Base-by-base conservation (phyloP, 2,113 vertebrate species). In the Arenaria interpres region DNA sequence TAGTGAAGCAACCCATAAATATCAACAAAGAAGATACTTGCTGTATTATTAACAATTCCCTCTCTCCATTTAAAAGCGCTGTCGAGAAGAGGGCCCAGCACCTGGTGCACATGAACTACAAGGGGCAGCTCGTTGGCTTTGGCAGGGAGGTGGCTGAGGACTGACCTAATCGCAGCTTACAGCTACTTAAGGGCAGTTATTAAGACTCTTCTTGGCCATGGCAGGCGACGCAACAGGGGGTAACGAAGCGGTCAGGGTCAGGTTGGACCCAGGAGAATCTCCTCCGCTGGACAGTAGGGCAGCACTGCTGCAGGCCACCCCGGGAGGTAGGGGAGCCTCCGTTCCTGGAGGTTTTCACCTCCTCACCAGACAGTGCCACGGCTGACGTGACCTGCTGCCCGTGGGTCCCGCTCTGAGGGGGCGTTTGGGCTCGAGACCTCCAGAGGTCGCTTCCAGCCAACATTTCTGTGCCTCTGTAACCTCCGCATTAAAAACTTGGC, bases 361-460 rank as follows among this genome's bases (percentile, higher is more conserved):
- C 48, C 28, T 4, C 46, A 3, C 20, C 37, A 9, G 35, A 23
- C 14, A 79, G 14, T 46, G 45, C 22, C 35, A 2, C 1, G 59
- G 23, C 33, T 56, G 64, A 9, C 4, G 73, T 27, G 66, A 71
- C 69, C 54, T 4, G 33, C 7, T 14, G 48, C 13, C 89, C 30
- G 5, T 15, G 64, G 76, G 95, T 77, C 60, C 46, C 23, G 8
- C 89, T 89, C 73, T 41, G 54, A 91, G 71, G 84, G 95, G 96
- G 73, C 68, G 50, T 85, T 87, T n/a, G 92, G 90, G 69, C 37
- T 75, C 32, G 66, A 95, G 85, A 93, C 96, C 96, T 95, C 95
- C 96, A 95, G 96, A 93, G 96, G 96, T 97, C 93, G 96, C 95
- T 87, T 95, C 91, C 91, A 94, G 90, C 73, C 88, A 89, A 93